Evolutionary conservation across 2,888 invertebrate species (phyloP), one percentile per base, ranked within the genome.

Genomic region (Drosophila meridionalis): DNA sequence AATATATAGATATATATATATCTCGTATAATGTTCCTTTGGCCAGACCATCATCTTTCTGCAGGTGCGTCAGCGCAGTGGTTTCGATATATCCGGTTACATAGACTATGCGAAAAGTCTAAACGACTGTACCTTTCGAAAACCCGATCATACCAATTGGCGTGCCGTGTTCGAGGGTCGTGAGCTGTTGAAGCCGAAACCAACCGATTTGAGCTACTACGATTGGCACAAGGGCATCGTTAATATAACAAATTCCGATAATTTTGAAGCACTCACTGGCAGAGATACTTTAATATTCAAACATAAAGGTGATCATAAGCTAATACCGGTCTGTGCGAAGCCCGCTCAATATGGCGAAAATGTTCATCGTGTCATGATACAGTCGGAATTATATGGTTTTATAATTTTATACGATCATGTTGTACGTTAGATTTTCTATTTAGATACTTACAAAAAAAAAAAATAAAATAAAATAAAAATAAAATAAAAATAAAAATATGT

Each of bases 1-100:
- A 20, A 20, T 60, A 5, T 11, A 28, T 4, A 48, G 38, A 3
- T 30, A 4, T 12, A 26, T 20, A 4, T 7, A 47, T 6, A n/a
- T 6, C n/a, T 5, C 9, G 2, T 14, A 14, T 40, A 8, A 4
- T 30, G 48, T 26, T 8, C 40, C 14, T 11, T 6, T 28, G 3
- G 50, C 3, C 40, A 78, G 78, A 78, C 78, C 9, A 78, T 78
- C 34, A 80, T 78, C 8, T 78, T 72, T 38, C 2, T 80, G 30
- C 78, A 80, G 59, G 47, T 79, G 3, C 76, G 66, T 0, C 63
- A 43, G 45, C 66, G 73, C 0, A 76, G 52, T 32, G 78, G 78
- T 1, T 80, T 78, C 30, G 80, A 78, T 28, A 62, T 78, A 0
- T 76, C 80, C 7, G 80, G 78, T 3, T 80, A 78, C 32, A 80